Evolutionary conservation across 2,888 invertebrate species (phyloP).

Genomic region (Phrixothrix hirtus): DNA sequence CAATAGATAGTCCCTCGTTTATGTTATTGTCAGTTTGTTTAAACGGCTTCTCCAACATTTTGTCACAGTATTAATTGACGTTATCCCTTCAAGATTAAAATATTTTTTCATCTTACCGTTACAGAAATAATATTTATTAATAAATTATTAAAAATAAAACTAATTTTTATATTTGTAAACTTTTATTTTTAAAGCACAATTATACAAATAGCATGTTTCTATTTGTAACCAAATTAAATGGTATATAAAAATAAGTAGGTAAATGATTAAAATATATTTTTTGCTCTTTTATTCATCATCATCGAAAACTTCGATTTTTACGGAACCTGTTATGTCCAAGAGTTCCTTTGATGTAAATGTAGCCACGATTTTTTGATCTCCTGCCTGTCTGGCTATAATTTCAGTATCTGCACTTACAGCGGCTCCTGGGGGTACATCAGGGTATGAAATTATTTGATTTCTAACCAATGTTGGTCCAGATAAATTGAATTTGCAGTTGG

Average conservation of each 20-base stretch:
- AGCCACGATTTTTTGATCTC: conserved; percentile 68
- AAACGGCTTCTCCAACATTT: too few relatives aligned
- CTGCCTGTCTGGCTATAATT: conserved; percentile 66
- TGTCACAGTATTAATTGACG: too few relatives aligned
- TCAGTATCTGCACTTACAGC: conserved; percentile 61
- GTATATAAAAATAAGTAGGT: not conserved
- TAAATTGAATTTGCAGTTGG: conserved; percentile 70
- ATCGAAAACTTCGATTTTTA: conserved; percentile 60
- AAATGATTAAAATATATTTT: not conserved
- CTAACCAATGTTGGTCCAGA: conserved; percentile 70
- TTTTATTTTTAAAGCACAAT: too few relatives aligned
- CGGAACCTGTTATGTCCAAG: conserved; percentile 71
- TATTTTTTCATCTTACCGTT: too few relatives aligned
- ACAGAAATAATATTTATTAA: too few relatives aligned
- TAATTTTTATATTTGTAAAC: too few relatives aligned
- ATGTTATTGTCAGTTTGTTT: too few relatives aligned
- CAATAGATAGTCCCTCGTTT: too few relatives aligned
- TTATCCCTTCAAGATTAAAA: too few relatives aligned
- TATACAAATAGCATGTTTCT: too few relatives aligned
- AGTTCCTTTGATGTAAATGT: conserved; percentile 73
- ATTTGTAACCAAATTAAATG: too few relatives aligned
- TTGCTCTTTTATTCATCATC: conserved; percentile 16
- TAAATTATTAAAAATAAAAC: too few relatives aligned
- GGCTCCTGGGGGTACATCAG: conserved; percentile 62
- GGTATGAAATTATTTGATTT: conserved; percentile 62